Base-by-base conservation (phyloP, 2,797 vertebrate genomes). In the Myotis planiceps region DNA sequence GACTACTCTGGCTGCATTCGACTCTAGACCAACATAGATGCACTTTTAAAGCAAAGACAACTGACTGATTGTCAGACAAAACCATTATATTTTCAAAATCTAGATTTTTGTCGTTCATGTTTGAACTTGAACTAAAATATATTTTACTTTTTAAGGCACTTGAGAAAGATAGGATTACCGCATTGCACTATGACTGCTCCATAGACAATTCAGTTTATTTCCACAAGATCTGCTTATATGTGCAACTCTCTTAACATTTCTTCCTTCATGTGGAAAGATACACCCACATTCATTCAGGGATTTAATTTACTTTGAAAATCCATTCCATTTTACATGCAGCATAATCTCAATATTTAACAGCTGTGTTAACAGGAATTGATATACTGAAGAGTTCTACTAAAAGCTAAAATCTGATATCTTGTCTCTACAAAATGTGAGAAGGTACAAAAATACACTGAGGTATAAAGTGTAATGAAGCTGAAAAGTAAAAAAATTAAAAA, bases 231-330 rank as follows among this genome's bases (percentile, higher is more conserved):
- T 83, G 39, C 23, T 85, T 90, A 55, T 18, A 76, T 9, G 37
- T 32, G 27, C 29, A 76, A 39, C 2, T 74, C 25, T 85, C 6
- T 84, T 90, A 75, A 37, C 8, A 81, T 85, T 49, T 89, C 58
- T 39, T 95, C 47, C 39, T 86, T 94, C 63, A 45, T 71, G 29
- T 86, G 63, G 84, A 86, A 86, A 87, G 18, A 93, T 76, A 69
- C 21, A 51, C n/a, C 65, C 0, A 0, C 68, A 42, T 90, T 96
- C 68, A 92, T 84, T 96, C 55, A 53, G 45, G 34, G 66, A 92
- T 75, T 96, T 94, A 94, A 83, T 49, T 88, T 92, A 90, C 19
- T 79, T 37, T 82, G 60, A 96, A 95, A 86, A 84, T 71, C 47
- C 0, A 39, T 79, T 93, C 92, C 74, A 88, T 68, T 92, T 94